Evolutionary conservation across 2,113 vertebrate species (phyloP).

Genomic region (Ivindomyrus marchei): DNA sequence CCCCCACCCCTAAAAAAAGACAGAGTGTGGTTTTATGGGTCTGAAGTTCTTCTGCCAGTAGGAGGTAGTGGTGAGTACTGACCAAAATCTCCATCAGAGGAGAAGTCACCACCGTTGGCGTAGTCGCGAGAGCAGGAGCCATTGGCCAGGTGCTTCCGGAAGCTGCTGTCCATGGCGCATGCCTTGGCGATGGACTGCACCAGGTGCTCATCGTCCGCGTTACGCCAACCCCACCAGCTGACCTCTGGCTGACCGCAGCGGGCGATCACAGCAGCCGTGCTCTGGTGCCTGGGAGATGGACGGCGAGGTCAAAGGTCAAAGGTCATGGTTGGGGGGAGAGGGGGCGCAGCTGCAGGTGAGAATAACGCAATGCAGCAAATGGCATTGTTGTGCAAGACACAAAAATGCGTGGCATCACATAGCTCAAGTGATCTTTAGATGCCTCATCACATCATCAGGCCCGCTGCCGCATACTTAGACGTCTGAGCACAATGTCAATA

Average conservation of each 20-base stretch:
- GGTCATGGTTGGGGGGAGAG: background rate
- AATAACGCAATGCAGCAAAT: background rate
- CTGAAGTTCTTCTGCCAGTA: background rate
- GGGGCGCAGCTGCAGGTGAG: background rate
- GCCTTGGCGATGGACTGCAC: constrained; percentile 93
- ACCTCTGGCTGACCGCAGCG: constrained; percentile 96
- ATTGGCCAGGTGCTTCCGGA: constrained; percentile 60
- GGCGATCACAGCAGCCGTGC: constrained; percentile 89
- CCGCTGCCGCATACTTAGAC: background rate
- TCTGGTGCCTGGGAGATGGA: constrained; percentile 70
- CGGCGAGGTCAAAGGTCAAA: fast-evolving
- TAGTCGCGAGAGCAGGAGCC: constrained; percentile 64
- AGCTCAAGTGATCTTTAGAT: background rate
- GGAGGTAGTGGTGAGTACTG: constrained; percentile 30
- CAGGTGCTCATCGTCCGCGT: constrained; percentile 89
- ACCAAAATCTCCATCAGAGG: constrained; percentile 89
- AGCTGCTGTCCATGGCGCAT: constrained; percentile 75
- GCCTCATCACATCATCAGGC: background rate
- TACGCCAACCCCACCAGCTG: constrained; percentile 99
- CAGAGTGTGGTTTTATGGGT: background rate
- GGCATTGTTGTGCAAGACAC: background rate
- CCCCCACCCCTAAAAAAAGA: background rate
- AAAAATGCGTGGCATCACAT: background rate
- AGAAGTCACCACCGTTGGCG: constrained; percentile 72
- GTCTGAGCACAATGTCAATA: background rate